Conservation (phyloP, 2,797 vertebrate genomes). For the Pangasius macronema region DNA sequence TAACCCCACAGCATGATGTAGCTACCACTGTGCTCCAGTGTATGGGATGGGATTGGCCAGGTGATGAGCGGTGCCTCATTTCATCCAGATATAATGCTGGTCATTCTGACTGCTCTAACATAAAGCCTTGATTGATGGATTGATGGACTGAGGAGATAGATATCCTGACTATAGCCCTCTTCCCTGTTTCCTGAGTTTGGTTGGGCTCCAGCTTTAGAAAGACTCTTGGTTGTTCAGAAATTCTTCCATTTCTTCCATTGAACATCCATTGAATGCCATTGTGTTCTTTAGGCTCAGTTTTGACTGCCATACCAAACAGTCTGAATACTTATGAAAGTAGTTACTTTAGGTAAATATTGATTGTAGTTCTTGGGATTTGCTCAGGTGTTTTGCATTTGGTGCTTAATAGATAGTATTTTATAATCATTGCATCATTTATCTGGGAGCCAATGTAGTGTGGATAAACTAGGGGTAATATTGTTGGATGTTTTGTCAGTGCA, state of each 20-base stretch:
- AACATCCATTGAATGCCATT: not conserved
- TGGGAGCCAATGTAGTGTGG: not conserved
- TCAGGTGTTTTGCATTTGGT: not conserved
- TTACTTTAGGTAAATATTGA: not conserved
- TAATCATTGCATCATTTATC: not conserved
- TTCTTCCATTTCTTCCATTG: not conserved
- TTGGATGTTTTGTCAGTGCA: not conserved
- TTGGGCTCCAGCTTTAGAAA: not conserved
- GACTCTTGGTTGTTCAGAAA: not conserved
- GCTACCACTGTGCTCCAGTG: not conserved
- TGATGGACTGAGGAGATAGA: not conserved
- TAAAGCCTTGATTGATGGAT: not conserved
- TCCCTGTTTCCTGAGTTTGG: not conserved
- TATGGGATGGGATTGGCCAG: not conserved
- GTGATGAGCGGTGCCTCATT: not conserved
- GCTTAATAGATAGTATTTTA: not conserved
- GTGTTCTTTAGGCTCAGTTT: not conserved
- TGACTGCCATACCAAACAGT: not conserved
- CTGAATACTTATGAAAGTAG: not conserved
- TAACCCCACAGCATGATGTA: not conserved
- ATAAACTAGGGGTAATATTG: not conserved
- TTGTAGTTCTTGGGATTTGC: not conserved
- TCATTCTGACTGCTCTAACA: not conserved
- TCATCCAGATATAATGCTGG: not conserved
- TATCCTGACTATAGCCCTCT: not conserved